Base-by-base conservation (phyloP, 2,797 vertebrate genomes). In the Lagorchestes hirsutus region DNA sequence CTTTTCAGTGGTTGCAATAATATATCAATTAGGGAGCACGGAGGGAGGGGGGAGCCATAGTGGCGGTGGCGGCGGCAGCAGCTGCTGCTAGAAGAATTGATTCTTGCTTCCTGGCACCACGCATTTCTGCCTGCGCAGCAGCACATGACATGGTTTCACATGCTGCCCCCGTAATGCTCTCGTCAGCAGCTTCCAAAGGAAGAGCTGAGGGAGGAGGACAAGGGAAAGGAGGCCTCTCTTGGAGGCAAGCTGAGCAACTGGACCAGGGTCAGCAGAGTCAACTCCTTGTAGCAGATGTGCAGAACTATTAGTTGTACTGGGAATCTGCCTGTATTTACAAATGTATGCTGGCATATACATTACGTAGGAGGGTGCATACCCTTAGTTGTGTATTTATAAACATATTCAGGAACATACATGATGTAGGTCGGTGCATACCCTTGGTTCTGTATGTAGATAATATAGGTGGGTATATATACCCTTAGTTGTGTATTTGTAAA, bases 101-200 rank as follows among this genome's bases (percentile, higher is more conserved):
- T 94, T 92, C 93, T 90, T n/a, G 29, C 46, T 82, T 62, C 62
- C 96, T 91, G 94, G 90, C 92, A 67, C 55, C 0, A 1, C 96
- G 95, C 97, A 4, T 90, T 0, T 87, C 96, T 96, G 95, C 87
- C 94, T 97, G 97, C 94, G 34, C 97, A 97, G 97, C 97, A n/a
- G 97, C 95, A 92, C 97, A 92, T 24, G 93, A 96, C 94, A 5
- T 0, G 18, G 31, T 93, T 98, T 56, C 96, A 93, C 97, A 98
- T 97, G 97, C 96, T 98, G 16, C 93, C 92, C 96, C 0, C 0
- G 96, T 96, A 95, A 95, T 98, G 97, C 95, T 96, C 74, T 90
- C 90, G 91, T 98, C 98, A 98, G 97, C 97, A 97, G 96, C 97
- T 98, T 98, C 96, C 92, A 5, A 82, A 55, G 90, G 56, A 96